Conservation (phyloP, 2,113 vertebrate genomes). For the Chlorodrepanis virens region DNA sequence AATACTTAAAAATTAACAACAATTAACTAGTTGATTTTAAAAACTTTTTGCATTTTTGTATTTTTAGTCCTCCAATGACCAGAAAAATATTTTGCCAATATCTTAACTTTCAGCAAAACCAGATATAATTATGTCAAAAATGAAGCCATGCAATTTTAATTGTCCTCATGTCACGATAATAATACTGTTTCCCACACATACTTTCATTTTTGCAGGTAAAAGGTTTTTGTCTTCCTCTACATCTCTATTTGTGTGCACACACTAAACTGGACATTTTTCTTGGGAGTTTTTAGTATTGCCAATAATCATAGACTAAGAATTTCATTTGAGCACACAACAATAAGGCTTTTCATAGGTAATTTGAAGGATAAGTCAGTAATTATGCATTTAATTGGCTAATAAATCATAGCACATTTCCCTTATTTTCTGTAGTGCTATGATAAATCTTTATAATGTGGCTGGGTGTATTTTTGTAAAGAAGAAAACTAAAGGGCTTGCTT, state of each 20-base stretch:
- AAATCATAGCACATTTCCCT: constrained; percentile 37
- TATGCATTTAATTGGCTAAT: constrained; percentile 53
- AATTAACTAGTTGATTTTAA: not conserved
- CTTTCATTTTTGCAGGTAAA: not conserved
- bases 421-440: not conserved
- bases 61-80: not conserved
- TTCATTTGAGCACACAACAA: not conserved
- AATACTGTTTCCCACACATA: not conserved
- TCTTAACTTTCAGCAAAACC: not conserved
- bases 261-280: not conserved
- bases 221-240: not conserved
- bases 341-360: constrained; percentile 16
- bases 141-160: not conserved
- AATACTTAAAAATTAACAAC: not conserved
- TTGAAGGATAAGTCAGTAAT: constrained; percentile 42
- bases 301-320: not conserved
- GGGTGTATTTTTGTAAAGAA: not conserved
- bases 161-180: not conserved
- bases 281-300: not conserved
- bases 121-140: not conserved
- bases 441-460: constrained; percentile 17
- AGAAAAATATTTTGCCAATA: not conserved
- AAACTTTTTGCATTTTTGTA: not conserved
- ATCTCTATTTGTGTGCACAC: not conserved
- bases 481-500: not conserved